Evolutionary conservation across 2,888 invertebrate genomes (phyloP).

Genomic region (Eugnorisma glareosa): DNA sequence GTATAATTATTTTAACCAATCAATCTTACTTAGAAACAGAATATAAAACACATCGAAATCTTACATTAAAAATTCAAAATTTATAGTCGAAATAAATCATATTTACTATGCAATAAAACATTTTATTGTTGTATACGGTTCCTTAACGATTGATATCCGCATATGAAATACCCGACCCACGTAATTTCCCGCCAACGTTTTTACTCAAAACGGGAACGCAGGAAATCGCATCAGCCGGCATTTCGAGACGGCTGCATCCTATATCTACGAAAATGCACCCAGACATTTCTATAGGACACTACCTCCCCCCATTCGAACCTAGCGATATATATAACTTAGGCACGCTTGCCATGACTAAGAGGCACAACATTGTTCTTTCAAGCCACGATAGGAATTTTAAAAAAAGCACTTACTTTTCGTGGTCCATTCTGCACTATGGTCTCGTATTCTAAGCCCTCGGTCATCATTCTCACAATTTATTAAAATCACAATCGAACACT

Average conservation of each 20-base stretch:
- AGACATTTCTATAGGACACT: slow-evolving; percentile 86
- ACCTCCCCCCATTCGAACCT: slow-evolving; percentile 72
- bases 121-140: slow-evolving; percentile 48
- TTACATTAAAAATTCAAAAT: slow-evolving; percentile 12
- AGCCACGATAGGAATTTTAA: slow-evolving; percentile 43
- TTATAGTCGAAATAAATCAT: slow-evolving; percentile 47
- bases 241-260: slow-evolving; percentile 76
- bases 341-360: slow-evolving; percentile 64
- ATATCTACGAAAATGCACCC: slow-evolving; percentile 83
- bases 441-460: slow-evolving; percentile 92
- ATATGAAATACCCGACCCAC: slow-evolving; percentile 62
- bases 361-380: slow-evolving; percentile 64
- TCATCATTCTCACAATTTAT: slow-evolving; percentile 86
- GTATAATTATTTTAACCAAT: too few species aligned
- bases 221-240: slow-evolving; percentile 81
- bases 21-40: slow-evolving; percentile 5
- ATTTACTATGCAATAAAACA: slow-evolving; percentile 54
- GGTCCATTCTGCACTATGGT: slow-evolving; percentile 92
- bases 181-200: slow-evolving; percentile 74
- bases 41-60: neutral
- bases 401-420: slow-evolving; percentile 90
- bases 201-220: slow-evolving; percentile 73
- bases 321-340: slow-evolving; percentile 66
- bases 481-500: slow-evolving; percentile 81
- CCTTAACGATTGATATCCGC: slow-evolving; percentile 65